phyloP scores from a whole-genome alignment of 2,113 vertebrate species.

The Rhea pennata region DNA sequence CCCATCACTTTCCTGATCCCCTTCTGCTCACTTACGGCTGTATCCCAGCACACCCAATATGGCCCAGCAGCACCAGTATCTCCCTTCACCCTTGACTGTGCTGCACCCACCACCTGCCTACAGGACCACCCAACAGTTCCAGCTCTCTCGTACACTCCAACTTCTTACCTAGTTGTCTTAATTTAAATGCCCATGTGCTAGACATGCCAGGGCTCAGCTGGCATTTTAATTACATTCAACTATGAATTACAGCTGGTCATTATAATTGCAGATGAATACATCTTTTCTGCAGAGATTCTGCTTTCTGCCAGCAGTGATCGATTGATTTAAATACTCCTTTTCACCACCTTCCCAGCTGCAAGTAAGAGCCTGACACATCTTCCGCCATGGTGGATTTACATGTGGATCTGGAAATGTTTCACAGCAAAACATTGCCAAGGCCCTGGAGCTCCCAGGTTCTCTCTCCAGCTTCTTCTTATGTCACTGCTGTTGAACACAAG shows the following conservation, averaged over 20 bases:
- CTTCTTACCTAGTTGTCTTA: neutral
- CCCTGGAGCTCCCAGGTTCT: neutral
- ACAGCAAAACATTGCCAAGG: neutral
- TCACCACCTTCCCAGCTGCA: neutral
- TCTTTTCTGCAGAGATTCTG: neutral
- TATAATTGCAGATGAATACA: constrained; percentile 3
- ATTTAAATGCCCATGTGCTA: neutral
- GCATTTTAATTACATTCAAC: neutral
- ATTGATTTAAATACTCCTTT: constrained; percentile 3
- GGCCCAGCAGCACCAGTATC: neutral
- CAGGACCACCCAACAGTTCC: neutral
- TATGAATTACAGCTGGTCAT: neutral
- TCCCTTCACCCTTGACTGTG: neutral
- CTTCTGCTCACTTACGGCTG: neutral
- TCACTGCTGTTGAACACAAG: neutral
- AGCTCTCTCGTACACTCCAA: neutral
- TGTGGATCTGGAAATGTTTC: neutral
- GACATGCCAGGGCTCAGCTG: neutral
- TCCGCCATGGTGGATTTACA: neutral
- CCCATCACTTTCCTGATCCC: rapidly evolving
- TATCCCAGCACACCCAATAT: neutral
- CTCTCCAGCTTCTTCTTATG: neutral
- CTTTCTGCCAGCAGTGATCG: neutral
- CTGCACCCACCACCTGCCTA: neutral
- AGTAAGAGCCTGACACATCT: neutral